Base-by-base conservation (phyloP, 2,888 invertebrate genomes). In the Aphidius colemani region DNA sequence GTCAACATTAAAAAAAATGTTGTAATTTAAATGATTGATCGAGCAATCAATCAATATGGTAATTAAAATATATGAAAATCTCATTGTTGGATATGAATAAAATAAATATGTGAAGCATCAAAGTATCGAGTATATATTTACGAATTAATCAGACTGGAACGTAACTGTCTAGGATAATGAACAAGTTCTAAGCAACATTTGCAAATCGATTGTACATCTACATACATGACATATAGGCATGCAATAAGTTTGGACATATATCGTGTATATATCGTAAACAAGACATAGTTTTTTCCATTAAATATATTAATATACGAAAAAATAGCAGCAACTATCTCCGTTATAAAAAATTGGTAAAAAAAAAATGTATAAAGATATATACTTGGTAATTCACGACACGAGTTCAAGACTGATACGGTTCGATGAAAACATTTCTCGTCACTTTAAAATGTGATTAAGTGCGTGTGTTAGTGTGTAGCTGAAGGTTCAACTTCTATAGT, bases 311-410 rank as follows among this genome's bases (percentile, higher is more conserved):
- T n/a, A n/a, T n/a, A n/a, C n/a, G n/a, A n/a, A 18, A 18, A 18
- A 18, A 18, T 18, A 18, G 13, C 1, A 18, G n/a, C n/a, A n/a
- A n/a, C n/a, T n/a, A 30, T 30, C 5, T 30, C 30, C 30, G 30
- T 30, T 30, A 30, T 30, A 30, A 30, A 30, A 30, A 30, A 30
- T 30, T 30, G 1, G 13, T 30, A 0, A 3, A 30, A 30, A 30
- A 30, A 30, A 30, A 30, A 30, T 30, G 5, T 30, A 30, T 30
- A 30, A 41, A 8, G 43, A 55, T 55, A 49, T 61, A 48, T 55
- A 49, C 61, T 55, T 57, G 45, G 64, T 60, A 55, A 64, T 64
- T 55, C 59, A 41, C 43, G 41, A 55, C 48, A 55, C 59, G 59
- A 58, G 46, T 53, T 30, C 4, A 58, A 41, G n/a, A 30, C 30